A percentile compares a stretch with the other conserved stretches of the same genome.
Conservation (phyloP, 2,797 vertebrate species). For the Liparis tanakae region DNA sequence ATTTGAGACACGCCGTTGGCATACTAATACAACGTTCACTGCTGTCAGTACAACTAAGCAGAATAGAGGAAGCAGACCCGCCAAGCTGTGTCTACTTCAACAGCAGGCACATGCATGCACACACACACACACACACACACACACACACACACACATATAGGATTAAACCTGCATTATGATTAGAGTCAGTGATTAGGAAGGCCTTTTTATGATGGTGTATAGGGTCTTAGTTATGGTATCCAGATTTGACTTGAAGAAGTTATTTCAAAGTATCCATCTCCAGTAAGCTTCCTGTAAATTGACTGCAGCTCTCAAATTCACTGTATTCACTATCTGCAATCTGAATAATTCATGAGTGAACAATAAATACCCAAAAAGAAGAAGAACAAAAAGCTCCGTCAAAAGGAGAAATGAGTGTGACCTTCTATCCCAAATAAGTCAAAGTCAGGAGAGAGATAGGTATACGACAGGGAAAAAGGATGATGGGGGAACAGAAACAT, state of each 20-base stretch:
- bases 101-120: background rate
- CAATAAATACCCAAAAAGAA: constrained; percentile 40
- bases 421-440: constrained; percentile 49
- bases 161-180: background rate
- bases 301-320: constrained; percentile 48
- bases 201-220: background rate
- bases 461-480: constrained; percentile 20
- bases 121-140: background rate
- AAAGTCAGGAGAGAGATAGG: constrained; percentile 23
- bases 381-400: constrained; percentile 24
- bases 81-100: background rate
- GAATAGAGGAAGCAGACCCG: background rate
- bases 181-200: background rate
- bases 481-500: background rate
- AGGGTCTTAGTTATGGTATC: background rate
- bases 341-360: constrained; percentile 68
- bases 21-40: constrained; percentile 19
- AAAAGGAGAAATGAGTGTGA: constrained; percentile 57
- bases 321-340: constrained; percentile 39
- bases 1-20: background rate
- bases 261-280: constrained; percentile 8
- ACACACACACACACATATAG: background rate
- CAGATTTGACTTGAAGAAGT: constrained; percentile 15
- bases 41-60: background rate
- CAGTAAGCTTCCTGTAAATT: constrained; percentile 41